phyloP scores from a whole-genome alignment of 2,113 vertebrate genomes.

The Gila orcuttii region DNA sequence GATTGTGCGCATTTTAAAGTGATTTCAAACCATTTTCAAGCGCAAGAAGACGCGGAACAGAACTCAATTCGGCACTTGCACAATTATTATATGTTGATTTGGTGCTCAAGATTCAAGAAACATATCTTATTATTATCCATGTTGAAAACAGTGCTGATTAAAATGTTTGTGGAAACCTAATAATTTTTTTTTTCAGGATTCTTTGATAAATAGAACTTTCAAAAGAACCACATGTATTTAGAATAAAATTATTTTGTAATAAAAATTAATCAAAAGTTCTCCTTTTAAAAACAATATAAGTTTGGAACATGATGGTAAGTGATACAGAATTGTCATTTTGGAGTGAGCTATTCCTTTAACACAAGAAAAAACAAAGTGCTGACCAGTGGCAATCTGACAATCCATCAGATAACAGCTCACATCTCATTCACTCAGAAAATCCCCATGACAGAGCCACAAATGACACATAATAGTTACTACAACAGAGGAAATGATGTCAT shows the following conservation, averaged over 20 bases:
- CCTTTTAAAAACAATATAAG: too few species aligned
- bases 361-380: conserved; percentile 25
- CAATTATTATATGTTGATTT: too few species aligned
- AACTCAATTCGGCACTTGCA: too few species aligned
- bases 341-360: background rate
- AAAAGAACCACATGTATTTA: background rate
- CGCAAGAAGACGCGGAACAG: too few species aligned
- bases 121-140: background rate
- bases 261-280: background rate
- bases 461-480: conserved; percentile 25
- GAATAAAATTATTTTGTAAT: too few species aligned
- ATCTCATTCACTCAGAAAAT: conserved; percentile 17
- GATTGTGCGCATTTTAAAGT: too few species aligned
- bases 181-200: too few species aligned
- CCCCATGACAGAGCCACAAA: conserved; percentile 19
- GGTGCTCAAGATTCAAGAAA: too few species aligned
- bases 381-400: conserved; percentile 20
- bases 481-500: conserved; percentile 40
- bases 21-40: too few species aligned
- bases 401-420: conserved; percentile 23
- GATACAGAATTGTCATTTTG: background rate
- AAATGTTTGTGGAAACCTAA: background rate
- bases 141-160: background rate
- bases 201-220: background rate
- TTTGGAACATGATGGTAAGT: background rate